A percentile compares a stretch with the other conserved stretches of the same genome.
Evolutionary conservation across 2,888 invertebrate genomes (phyloP).

Genomic region (Volucella inflata): DNA sequence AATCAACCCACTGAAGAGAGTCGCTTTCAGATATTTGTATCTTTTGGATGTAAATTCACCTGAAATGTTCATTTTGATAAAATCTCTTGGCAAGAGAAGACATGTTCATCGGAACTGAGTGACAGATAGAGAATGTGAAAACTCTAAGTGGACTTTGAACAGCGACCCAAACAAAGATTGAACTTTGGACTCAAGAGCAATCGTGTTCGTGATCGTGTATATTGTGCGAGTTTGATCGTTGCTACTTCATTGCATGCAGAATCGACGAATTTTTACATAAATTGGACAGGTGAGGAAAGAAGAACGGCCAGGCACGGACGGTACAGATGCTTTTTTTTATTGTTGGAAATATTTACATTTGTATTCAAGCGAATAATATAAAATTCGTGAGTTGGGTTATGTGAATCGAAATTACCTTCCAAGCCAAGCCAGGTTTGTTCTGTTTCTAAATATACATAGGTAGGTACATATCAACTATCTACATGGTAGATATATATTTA

Average conservation of each 20-base stretch:
- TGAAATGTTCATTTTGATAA: constrained; percentile 40
- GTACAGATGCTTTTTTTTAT: constrained; percentile 8
- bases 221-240: constrained; percentile 52
- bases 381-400: constrained; percentile 24
- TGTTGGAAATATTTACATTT: constrained; percentile 1
- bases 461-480: no score
- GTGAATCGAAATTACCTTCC: constrained; percentile 18
- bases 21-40: constrained; percentile 3
- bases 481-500: no score
- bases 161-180: constrained; percentile 80
- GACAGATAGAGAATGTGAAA: constrained; percentile 73
- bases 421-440: no score
- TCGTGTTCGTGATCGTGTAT: constrained; percentile 10
- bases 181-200: constrained; percentile 79
- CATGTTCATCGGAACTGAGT: constrained; percentile 20
- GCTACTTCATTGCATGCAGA: constrained; percentile 57
- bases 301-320: not conserved
- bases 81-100: constrained; percentile 12
- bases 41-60: constrained; percentile 18
- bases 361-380: constrained; percentile 29
- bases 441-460: no score
- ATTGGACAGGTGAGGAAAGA: not conserved
- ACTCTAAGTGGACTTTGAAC: constrained; percentile 82
- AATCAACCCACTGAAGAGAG: not conserved
- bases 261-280: constrained; percentile 22